These are phyloP conservation scores for Zoanthus sansibaricus DNA, from an alignment of 92 coral and sea anemone species.

Conservation along the genomic window DNA sequence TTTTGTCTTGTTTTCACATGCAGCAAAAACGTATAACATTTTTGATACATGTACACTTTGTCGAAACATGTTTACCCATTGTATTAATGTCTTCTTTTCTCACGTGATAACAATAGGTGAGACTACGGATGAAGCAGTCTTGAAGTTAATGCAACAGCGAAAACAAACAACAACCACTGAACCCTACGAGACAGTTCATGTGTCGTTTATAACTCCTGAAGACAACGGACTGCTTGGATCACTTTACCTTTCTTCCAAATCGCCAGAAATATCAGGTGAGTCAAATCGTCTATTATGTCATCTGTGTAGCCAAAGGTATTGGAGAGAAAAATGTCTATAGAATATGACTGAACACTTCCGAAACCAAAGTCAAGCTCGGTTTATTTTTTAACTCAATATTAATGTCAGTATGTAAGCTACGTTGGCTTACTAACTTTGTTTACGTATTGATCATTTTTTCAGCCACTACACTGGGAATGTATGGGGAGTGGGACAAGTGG, in stretches of 20 bases:
- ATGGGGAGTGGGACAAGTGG: slow-evolving; percentile 90
- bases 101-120: neutral
- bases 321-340: no score
- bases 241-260: slow-evolving; percentile 35
- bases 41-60: no score
- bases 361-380: no score
- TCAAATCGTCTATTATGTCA: no score
- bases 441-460: neutral
- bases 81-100: neutral
- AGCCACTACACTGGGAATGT: slow-evolving; percentile 82
- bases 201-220: slow-evolving; percentile 52
- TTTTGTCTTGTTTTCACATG: no score
- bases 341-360: no score
- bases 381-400: no score
- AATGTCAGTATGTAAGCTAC: no score
- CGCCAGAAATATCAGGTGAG: neutral
- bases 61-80: neutral
- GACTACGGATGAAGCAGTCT: neutral
- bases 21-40: no score
- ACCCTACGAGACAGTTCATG: slow-evolving; percentile 65
- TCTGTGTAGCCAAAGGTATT: neutral
- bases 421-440: neutral
- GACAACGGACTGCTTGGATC: slow-evolving; percentile 32
- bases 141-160: slow-evolving; percentile 10
- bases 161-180: neutral